Conservation (phyloP, 2,113 vertebrate species). For the Epinephelus cyanopodus region DNA sequence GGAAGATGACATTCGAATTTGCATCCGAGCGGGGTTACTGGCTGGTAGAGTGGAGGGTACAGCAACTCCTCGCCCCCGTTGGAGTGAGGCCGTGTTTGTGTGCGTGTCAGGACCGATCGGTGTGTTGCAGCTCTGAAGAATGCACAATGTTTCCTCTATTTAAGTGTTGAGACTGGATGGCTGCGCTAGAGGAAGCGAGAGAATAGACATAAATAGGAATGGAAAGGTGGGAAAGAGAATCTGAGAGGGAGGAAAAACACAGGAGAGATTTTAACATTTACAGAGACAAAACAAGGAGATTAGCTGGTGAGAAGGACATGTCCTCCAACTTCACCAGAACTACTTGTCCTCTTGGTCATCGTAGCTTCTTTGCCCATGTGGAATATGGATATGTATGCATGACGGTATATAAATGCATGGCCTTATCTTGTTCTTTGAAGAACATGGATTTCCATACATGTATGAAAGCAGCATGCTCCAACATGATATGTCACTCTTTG, state of each 20-base stretch:
- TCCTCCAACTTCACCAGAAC: background rate
- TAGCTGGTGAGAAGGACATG: background rate
- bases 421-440: conserved; percentile 24
- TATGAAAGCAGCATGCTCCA: background rate
- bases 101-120: conserved; percentile 72
- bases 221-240: conserved; percentile 44
- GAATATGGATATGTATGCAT: background rate
- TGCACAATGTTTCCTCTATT: conserved; percentile 64
- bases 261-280: conserved; percentile 18
- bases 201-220: conserved; percentile 46
- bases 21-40: conserved; percentile 54
- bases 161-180: conserved; percentile 41
- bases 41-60: conserved; percentile 67
- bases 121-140: conserved; percentile 53
- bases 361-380: conserved; percentile 4
- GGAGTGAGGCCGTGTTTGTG: conserved; percentile 56
- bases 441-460: conserved; percentile 4
- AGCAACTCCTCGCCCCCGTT: conserved; percentile 45
- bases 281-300: conserved; percentile 2
- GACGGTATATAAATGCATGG: background rate
- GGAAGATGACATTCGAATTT: conserved; percentile 74
- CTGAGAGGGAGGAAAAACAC: background rate
- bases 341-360: conserved; percentile 3
- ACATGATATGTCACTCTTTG: conserved; percentile 12
- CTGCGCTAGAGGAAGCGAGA: conserved; percentile 12